phyloP scores from a whole-genome alignment of 2,797 vertebrate species.

The Rhinophrynus dorsalis region DNA sequence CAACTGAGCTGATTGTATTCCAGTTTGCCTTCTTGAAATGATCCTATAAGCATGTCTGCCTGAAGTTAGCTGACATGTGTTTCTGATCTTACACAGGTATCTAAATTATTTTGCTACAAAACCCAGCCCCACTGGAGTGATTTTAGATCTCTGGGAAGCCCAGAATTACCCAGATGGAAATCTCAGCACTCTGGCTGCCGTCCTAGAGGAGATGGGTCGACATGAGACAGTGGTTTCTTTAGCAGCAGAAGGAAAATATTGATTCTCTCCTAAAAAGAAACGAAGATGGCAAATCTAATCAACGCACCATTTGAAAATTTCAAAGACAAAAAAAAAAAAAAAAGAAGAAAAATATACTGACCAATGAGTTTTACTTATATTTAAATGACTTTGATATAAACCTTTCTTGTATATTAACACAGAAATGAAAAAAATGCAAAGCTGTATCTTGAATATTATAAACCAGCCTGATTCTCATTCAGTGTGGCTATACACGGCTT shows the following conservation, averaged over 20 bases:
- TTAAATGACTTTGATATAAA: conserved; percentile 53
- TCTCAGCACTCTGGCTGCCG: conserved; percentile 88
- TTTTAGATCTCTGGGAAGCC: conserved; percentile 97
- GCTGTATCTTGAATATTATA: conserved; percentile 72
- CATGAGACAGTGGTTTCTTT: conserved; percentile 86
- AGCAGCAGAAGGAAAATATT: conserved; percentile 82
- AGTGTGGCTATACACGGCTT: conserved; percentile 82
- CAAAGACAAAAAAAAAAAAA: conserved; percentile 56
- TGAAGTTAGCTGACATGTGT: neutral
- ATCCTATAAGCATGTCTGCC: neutral
- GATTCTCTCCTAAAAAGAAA: conserved; percentile 58
- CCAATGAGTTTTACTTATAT: conserved; percentile 44
- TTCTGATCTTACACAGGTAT: conserved; percentile 75
- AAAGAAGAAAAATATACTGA: conserved; percentile 53
- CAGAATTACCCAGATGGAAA: conserved; percentile 97
- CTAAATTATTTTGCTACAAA: conserved; percentile 98
- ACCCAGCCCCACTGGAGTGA: conserved; percentile 94
- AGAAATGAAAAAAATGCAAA: conserved; percentile 66
- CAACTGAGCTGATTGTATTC: too few species aligned
- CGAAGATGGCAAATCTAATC: conserved; percentile 51
- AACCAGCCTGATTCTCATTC: conserved; percentile 75
- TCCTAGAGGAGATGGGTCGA: conserved; percentile 97
- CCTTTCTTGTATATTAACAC: conserved; percentile 63
- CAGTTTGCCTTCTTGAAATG: too few species aligned
- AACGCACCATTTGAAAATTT: conserved; percentile 36